These are phyloP conservation scores for Myripristis jacobus DNA, from an alignment of 2,797 vertebrate genomes.

Conservation along the genomic window DNA sequence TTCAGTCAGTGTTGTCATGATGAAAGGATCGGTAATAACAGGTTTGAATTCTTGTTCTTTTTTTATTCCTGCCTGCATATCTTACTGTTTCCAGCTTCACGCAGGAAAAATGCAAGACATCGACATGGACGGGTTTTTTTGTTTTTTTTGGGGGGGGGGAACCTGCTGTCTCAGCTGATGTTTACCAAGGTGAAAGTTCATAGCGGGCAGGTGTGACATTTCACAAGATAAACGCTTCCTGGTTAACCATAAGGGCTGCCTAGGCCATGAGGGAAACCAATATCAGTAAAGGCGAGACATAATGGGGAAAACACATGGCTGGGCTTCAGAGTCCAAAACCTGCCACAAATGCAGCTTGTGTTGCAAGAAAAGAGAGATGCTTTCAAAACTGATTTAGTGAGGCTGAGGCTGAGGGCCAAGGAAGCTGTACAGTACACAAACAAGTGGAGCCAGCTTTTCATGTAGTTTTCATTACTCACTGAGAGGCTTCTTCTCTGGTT, in stretches of 20 bases:
- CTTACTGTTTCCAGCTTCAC: constrained; percentile 1
- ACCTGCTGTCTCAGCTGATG: neutral
- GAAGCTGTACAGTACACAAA: constrained; percentile 53
- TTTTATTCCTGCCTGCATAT: constrained; percentile 3
- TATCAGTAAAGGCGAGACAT: constrained; percentile 9
- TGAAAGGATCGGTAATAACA: constrained; percentile 37
- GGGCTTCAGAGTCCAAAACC: constrained; percentile 33
- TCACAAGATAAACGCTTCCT: constrained; percentile 8
- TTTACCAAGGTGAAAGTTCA: constrained; percentile 20
- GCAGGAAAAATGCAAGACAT: neutral
- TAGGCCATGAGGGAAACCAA: constrained; percentile 5
- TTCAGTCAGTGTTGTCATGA: constrained; percentile 12
- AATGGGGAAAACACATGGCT: constrained; percentile 29
- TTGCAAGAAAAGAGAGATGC: constrained; percentile 22
- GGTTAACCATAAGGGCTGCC: constrained; percentile 13
- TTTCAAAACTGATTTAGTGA: constrained; percentile 34
- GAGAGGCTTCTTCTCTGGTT: constrained; percentile 27
- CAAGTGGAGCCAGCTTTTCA: constrained; percentile 50
- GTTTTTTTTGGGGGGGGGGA: neutral
- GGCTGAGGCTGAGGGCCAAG: constrained; percentile 32
- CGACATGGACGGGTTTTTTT: too few relatives aligned
- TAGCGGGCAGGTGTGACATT: constrained; percentile 7
- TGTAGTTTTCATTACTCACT: constrained; percentile 29
- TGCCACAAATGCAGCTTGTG: constrained; percentile 37
- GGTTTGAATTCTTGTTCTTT: neutral